Evolutionary conservation across 2,113 vertebrate species (phyloP), one percentile per base, ranked within the genome.

Genomic region (Nothocercus nigrocapillus): DNA sequence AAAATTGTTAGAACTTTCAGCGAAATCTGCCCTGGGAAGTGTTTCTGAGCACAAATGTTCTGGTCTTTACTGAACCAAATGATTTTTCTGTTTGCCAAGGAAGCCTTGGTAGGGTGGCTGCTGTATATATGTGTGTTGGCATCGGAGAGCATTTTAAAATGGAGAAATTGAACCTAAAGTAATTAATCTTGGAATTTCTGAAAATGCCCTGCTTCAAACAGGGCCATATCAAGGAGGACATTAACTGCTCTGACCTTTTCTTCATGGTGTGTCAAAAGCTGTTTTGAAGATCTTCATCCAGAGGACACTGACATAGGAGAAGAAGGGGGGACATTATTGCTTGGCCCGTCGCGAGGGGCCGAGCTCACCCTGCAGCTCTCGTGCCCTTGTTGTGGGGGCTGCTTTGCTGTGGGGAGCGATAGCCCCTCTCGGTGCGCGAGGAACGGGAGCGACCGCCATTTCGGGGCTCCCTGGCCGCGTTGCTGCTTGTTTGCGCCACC

Each of bases 181-280:
- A 81, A 63, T 96, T 89, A 95, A 96, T 95, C 92, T 87, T 88
- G 54, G 88, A 90, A 76, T 80, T 80, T 79, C 75, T 75, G 34
- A 76, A 92, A 93, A 84, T 79, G 72, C 79, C 80, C 67, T 72
- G 49, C 75, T 95, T 97, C 94, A 94, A 91, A 96, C 88, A 72
- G 79, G 88, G 85, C 93, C 70, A 36, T 76, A 62, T 28, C 75
- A 75, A 82, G 79, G 84, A 82, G 78, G 74, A 86, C 44, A 3
- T 94, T 94, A 91, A 86, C 93, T 92, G 76, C 92, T 89, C 73
- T 97, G 97, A 96, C 96, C 95, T 97, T 95, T 96, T 91, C 91
- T 75, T 97, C 89, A 51, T 83, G 62, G 80, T 49, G 51, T 82
- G 84, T 96, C 94, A 87, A 85, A 97, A 96, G 86, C 85, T 79